phyloP scores from a whole-genome alignment of 2,888 invertebrate species.

The Spilarctia lutea region DNA sequence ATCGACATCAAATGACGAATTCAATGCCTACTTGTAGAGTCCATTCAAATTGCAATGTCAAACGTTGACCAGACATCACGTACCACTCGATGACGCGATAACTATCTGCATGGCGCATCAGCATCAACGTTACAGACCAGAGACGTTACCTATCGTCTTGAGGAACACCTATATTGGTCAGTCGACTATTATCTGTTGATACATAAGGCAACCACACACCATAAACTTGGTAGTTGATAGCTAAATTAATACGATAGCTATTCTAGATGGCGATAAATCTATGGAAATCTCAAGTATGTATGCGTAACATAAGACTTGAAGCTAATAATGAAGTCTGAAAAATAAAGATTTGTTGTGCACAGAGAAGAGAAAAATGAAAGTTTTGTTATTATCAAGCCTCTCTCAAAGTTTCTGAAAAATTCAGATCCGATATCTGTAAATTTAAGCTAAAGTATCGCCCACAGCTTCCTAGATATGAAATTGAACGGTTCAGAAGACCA shows the following conservation, averaged over 20 bases:
- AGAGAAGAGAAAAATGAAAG: background rate
- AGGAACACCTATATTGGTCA: background rate
- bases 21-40: background rate
- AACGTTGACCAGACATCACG: background rate
- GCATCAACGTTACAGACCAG: background rate
- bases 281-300: constrained; percentile 2
- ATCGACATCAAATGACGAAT: background rate
- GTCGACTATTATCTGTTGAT: background rate
- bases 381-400: background rate
- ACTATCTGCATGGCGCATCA: background rate
- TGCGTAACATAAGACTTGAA: background rate
- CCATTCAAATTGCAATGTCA: background rate
- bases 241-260: background rate
- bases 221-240: background rate
- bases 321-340: background rate
- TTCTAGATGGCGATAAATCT: constrained; percentile 11
- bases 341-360: background rate
- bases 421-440: background rate
- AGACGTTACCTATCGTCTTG: background rate
- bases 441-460: background rate
- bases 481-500: background rate
- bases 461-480: background rate
- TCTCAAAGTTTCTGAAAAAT: background rate
- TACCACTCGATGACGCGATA: background rate
- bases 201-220: background rate